Evolutionary conservation across 2,888 invertebrate genomes (phyloP).

Genomic region (Xanthorhoe spadicearia): DNA sequence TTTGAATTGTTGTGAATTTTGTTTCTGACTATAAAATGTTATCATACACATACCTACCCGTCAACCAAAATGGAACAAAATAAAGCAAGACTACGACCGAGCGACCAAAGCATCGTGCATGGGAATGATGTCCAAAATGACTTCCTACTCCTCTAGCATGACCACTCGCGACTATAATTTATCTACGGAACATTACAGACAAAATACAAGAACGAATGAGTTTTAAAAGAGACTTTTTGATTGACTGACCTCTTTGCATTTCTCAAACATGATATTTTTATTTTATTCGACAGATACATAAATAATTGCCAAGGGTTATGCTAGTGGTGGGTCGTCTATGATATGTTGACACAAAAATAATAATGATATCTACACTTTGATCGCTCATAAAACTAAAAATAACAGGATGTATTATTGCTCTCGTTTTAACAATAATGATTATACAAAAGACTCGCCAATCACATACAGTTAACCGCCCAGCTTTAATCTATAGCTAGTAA

Average conservation of each 20-base stretch:
- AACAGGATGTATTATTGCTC: slow-evolving; percentile 59
- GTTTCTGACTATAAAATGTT: slow-evolving; percentile 9
- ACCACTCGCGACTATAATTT: background rate
- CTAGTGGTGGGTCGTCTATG: slow-evolving; percentile 52
- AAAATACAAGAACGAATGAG: too few relatives aligned
- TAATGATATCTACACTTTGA: slow-evolving; percentile 45
- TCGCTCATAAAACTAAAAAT: slow-evolving; percentile 50
- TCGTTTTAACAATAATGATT: slow-evolving; percentile 59
- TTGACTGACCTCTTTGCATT: too few relatives aligned
- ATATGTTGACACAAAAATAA: slow-evolving; percentile 61
- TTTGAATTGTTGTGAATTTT: slow-evolving; percentile 20
- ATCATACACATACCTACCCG: slow-evolving; percentile 1
- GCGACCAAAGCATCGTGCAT: slow-evolving; percentile 53
- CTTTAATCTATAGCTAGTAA: slow-evolving; percentile 72
- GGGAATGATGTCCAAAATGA: slow-evolving; percentile 45
- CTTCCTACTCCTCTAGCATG: slow-evolving; percentile 32
- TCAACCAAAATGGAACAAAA: slow-evolving; percentile 71
- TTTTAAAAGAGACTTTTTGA: too few relatives aligned
- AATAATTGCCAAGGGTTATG: background rate
- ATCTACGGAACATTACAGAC: too few relatives aligned
- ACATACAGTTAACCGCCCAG: slow-evolving; percentile 54
- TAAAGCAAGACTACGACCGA: slow-evolving; percentile 62
- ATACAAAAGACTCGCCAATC: slow-evolving; percentile 54
- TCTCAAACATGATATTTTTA: too few relatives aligned
- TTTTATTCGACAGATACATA: too few relatives aligned